phyloP scores from a whole-genome alignment of 2,113 vertebrate genomes.

The Poecilia latipinna region DNA sequence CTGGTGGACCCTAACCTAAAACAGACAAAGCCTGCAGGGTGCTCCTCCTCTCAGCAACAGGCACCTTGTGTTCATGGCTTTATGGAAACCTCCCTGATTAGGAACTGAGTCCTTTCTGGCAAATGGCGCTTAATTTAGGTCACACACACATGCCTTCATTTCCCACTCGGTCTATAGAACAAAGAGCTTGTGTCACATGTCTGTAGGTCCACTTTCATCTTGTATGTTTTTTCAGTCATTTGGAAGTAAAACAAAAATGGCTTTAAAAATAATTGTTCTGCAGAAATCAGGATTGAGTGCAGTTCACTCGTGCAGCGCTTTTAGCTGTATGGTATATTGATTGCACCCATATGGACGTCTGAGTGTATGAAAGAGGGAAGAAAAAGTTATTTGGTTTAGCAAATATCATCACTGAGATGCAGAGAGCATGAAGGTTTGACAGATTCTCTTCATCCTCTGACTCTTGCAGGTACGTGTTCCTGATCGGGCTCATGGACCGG shows the following conservation, averaged over 20 bases:
- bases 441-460: conserved; percentile 14
- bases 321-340: neutral
- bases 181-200: conserved; percentile 53
- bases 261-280: conserved; percentile 35
- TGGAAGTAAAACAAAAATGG: conserved; percentile 38
- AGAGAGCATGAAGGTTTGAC: conserved; percentile 50
- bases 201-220: conserved; percentile 28
- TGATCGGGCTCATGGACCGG: conserved; percentile 95
- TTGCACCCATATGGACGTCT: neutral
- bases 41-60: conserved; percentile 67
- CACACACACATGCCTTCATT: conserved; percentile 53
- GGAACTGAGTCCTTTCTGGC: conserved; percentile 48
- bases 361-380: neutral
- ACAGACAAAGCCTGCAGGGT: conserved; percentile 41
- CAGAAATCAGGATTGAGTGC: conserved; percentile 6
- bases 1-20: conserved; percentile 43
- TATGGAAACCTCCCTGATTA: conserved; percentile 71
- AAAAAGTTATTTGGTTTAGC: conserved; percentile 2
- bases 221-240: conserved; percentile 50
- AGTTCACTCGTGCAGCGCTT: neutral
- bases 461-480: conserved; percentile 88
- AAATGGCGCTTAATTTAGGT: conserved; percentile 57
- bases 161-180: conserved; percentile 47
- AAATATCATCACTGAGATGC: conserved; percentile 16
- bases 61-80: conserved; percentile 64